These are phyloP conservation scores for Phylloscopus collybita DNA, from an alignment of 2,797 vertebrate species.

Conservation along the genomic window DNA sequence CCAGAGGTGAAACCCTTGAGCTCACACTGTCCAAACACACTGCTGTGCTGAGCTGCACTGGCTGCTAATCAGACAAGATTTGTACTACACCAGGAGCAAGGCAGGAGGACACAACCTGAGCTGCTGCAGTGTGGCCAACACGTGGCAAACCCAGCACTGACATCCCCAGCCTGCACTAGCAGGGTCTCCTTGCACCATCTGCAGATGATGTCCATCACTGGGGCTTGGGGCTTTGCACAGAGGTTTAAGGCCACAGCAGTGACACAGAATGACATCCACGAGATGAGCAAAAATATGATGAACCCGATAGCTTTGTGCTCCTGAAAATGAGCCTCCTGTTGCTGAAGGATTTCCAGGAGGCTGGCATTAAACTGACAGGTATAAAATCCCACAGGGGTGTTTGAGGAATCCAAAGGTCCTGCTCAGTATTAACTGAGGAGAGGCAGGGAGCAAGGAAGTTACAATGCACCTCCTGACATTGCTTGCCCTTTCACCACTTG, in stretches of 20 bases:
- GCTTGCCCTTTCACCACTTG: background rate
- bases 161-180: background rate
- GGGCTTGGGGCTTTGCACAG: background rate
- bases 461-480: background rate
- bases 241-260: background rate
- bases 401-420: background rate
- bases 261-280: accelerated
- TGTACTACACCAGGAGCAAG: background rate
- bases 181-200: background rate
- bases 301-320: background rate
- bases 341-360: background rate
- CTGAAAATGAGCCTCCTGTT: background rate
- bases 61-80: background rate
- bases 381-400: background rate
- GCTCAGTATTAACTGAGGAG: background rate
- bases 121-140: background rate
- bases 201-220: background rate
- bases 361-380: background rate
- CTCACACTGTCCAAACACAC: accelerated
- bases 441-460: background rate
- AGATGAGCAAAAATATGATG: background rate
- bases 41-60: background rate
- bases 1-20: background rate
- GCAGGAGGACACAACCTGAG: background rate
- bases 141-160: accelerated